Conservation (phyloP, 2,113 vertebrate genomes). For the Bubo bubo region DNA sequence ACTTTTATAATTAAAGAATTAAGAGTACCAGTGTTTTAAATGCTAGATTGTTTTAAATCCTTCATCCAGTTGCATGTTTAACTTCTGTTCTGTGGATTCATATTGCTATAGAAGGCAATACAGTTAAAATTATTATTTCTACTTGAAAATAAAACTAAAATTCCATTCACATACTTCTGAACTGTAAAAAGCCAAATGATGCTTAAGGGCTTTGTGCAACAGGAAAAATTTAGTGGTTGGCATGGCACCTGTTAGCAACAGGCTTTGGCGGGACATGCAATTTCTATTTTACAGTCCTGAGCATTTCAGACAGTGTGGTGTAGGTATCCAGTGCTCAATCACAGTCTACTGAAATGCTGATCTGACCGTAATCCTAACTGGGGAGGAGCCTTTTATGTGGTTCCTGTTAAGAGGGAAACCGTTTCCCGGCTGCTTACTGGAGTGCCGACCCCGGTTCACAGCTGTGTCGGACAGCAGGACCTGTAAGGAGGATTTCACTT, state of each 20-base stretch:
- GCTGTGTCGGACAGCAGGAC: background rate
- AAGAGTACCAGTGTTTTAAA: background rate
- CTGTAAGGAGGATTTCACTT: background rate
- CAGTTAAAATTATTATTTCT: background rate
- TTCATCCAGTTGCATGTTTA: background rate
- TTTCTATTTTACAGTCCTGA: background rate
- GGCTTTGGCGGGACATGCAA: background rate
- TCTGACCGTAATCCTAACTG: slow-evolving; percentile 9
- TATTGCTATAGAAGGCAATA: background rate
- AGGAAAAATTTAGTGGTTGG: background rate
- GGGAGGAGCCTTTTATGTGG: slow-evolving; percentile 58
- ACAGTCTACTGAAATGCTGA: background rate
- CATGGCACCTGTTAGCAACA: slow-evolving; percentile 9
- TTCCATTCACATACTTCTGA: background rate
- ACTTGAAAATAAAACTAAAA: background rate
- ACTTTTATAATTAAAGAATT: background rate
- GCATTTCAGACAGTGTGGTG: background rate
- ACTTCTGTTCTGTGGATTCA: background rate
- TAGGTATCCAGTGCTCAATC: background rate
- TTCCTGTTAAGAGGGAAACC: slow-evolving; percentile 18
- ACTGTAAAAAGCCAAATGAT: slow-evolving; percentile 5
- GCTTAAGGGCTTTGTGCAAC: background rate
- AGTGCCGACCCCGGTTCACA: background rate
- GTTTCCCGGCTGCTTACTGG: background rate
- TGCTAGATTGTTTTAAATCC: background rate